A percentile compares a stretch with the other conserved stretches of the same genome.
Evolutionary conservation across 2,797 vertebrate species (phyloP).

Genomic region (Australoheros facetus): DNA sequence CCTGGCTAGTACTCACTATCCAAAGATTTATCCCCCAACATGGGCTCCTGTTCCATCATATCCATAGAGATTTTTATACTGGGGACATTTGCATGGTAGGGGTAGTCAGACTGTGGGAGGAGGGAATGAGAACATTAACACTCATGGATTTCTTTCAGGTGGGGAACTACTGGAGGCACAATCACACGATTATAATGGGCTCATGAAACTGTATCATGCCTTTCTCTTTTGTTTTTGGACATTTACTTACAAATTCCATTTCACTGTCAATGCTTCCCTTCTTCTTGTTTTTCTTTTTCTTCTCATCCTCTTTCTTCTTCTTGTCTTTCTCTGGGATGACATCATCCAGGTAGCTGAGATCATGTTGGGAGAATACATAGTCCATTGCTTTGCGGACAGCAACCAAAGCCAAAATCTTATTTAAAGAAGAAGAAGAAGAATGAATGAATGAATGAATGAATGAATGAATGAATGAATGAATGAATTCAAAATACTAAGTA

Average conservation of each 20-base stretch:
- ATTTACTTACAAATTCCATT: constrained; percentile 89
- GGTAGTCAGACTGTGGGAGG: constrained; percentile 94
- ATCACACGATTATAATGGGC: constrained; percentile 14
- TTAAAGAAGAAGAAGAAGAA: not conserved
- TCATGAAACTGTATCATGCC: not conserved
- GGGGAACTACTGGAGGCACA: constrained; percentile 38
- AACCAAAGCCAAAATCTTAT: constrained; percentile 93
- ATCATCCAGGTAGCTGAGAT: constrained; percentile 96
- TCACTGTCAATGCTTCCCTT: constrained; percentile 94
- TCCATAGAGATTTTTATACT: constrained; percentile 99
- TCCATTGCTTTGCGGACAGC: constrained; percentile 98
- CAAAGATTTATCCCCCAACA: constrained; percentile 92
- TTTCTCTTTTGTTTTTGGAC: not conserved
- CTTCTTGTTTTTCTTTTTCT: constrained; percentile 96
- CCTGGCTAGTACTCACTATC: constrained; percentile 92
- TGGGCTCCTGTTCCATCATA: constrained; percentile 95
- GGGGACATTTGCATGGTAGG: constrained; percentile 93
- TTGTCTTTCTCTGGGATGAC: constrained; percentile 99
- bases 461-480: not conserved
- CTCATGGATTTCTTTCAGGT: not conserved
- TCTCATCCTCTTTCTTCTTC: constrained; percentile 99
- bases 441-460: not conserved
- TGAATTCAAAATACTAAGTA: not conserved
- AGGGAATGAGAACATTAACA: constrained; percentile 73
- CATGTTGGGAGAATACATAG: constrained; percentile 96